Evolutionary conservation across 2,888 invertebrate genomes (phyloP).

Genomic region (Rhabditoides inermis): DNA sequence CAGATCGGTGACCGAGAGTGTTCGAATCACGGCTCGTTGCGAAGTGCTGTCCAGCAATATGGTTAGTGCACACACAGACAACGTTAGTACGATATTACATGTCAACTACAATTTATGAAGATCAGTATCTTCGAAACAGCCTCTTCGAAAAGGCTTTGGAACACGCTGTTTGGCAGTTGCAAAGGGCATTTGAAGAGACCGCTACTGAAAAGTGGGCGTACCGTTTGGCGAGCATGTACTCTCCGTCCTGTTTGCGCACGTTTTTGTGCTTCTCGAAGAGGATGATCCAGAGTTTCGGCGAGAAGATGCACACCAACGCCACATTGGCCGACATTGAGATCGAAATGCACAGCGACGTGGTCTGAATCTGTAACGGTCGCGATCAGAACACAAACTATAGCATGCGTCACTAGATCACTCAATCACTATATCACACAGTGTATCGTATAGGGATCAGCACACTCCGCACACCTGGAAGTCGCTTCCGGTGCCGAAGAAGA

Average conservation of each 20-base stretch:
- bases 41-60: too few species aligned
- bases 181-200: neutral
- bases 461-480: conserved; percentile 64
- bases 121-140: too few species aligned
- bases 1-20: too few species aligned
- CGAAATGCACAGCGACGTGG: conserved; percentile 66
- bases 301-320: conserved; percentile 66
- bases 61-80: too few species aligned
- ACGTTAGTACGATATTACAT: too few species aligned
- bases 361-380: conserved; percentile 60
- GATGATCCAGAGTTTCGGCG: conserved; percentile 68
- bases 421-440: neutral
- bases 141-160: neutral
- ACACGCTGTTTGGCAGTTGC: neutral
- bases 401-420: neutral
- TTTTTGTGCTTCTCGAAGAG: conserved; percentile 69
- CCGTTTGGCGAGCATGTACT: conserved; percentile 44
- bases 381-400: neutral
- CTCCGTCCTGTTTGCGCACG: conserved; percentile 56
- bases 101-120: too few species aligned
- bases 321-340: conserved; percentile 67
- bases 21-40: too few species aligned
- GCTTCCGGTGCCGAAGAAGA: conserved; percentile 71
- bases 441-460: neutral
- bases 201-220: conserved; percentile 1